Evolutionary conservation across 1,140 invertebrate species (phyloP), one percentile per base, ranked within the genome.

Genomic region (Drosophila bipectinata): DNA sequence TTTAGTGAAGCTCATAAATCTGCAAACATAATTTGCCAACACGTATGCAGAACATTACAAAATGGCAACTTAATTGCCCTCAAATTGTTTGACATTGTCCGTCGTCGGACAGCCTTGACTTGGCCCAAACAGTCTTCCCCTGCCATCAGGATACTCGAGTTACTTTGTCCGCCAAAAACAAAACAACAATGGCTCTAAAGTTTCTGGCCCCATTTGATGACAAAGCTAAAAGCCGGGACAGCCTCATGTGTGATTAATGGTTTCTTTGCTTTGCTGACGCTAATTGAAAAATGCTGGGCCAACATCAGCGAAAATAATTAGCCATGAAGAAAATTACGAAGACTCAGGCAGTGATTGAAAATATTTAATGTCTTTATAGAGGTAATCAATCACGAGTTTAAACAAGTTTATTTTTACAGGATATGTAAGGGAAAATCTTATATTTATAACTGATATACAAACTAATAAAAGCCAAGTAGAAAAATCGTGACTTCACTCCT

Each of bases 1-100:
- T 63, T 64, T 66, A 56, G 53, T 52, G 57, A 28, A 47, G 74
- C 61, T 54, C 67, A 85, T 85, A 85, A 85, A 85, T 85, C 64
- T 64, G 51, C 57, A 63, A 64, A 80, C 73, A 85, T 84, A 63
- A 85, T 85, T 85, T 80, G 67, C 81, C 52, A 58, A 69, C 62
- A 81, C 64, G 60, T 80, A 77, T 74, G 81, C 61, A 74, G 73
- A 85, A 79, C 62, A 88, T 87, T 82, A 82, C 69, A 79, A 82
- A 87, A 82, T 82, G 64, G 77, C 77, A 63, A 71, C 78, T 88
- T 88, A 87, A 87, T 87, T 87, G 83, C 71, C 66, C 74, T 72
- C 69, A 82, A 87, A 87, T 88, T 81, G 82, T 72, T 87, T 85
- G 81, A 67, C 76, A 72, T 45, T 55, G 72, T 59, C 59, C 53